Evolutionary conservation across 2,888 invertebrate genomes (phyloP), one percentile per base, ranked within the genome.

Genomic region (Hyposoter didymator): DNA sequence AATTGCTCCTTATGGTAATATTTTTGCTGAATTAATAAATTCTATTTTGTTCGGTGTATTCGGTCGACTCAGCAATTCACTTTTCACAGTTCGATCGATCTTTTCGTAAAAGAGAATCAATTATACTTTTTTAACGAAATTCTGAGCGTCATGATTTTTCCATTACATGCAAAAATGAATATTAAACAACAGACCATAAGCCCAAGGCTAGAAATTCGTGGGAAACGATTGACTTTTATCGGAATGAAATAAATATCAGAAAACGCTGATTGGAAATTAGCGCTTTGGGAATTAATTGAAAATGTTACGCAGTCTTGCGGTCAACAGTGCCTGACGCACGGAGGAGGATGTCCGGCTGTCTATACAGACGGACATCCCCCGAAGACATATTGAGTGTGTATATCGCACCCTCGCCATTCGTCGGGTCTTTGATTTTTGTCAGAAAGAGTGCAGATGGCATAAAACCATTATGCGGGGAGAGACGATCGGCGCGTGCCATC

Each of bases 401-500:
- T 79, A 66, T 85, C 64, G 86, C 84, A 83, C 85, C 83, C 83
- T 85, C 85, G 84, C 84, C 64, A 82, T 69, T 72, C 80, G 80
- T 76, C 78, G 82, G 88, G 88, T 88, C 89, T 90, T 90, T 90
- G 91, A 91, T 91, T 91, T 91, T 90, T 88, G 89, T 89, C 89
- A 90, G 89, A 91, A 90, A 88, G 90, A 91, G 90, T 91, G 91
- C 91, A 91, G 91, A 91, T 91, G 91, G 90, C 88, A 84, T 62
- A 43, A 17, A 64, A 85, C 86, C 84, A 92, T 91, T 92, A 89
- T 91, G 84, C 39, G 88, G 87, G 88, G 84, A 45, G 67, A 75
- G 67, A 59, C 69, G 81, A 66, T 59, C 89, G 92, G 90, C 92
- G 91, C 92, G 92, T 91, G 92, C 92, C 92, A 89, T 88, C 84